Conservation (phyloP, 2,888 invertebrate species). For the Bellardia bayeri region DNA sequence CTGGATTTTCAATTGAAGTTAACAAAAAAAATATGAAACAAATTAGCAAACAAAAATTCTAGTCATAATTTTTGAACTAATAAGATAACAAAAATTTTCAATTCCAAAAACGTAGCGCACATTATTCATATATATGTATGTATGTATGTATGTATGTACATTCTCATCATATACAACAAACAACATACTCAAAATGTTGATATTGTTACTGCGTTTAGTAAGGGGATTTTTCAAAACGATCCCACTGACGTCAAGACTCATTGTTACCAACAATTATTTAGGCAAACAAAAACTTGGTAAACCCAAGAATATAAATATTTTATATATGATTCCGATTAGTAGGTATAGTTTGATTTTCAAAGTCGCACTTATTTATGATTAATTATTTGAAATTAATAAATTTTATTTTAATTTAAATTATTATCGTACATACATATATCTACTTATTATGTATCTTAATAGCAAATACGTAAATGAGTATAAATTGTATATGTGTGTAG, state of each 20-base stretch:
- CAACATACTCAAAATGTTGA: neutral
- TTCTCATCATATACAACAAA: no score
- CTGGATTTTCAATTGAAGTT: neutral
- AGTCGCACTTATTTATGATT: neutral
- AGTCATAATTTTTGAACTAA: neutral
- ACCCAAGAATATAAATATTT: constrained; percentile 2
- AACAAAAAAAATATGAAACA: neutral
- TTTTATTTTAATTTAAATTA: constrained; percentile 48
- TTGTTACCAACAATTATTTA: constrained; percentile 8
- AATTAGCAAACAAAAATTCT: neutral
- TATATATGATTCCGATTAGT: neutral
- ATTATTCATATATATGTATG: neutral
- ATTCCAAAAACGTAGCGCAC: constrained; percentile 25
- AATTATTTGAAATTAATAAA: constrained; percentile 10
- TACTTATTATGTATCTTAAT: neutral
- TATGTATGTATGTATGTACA: neutral
- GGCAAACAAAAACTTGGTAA: neutral
- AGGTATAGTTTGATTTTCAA: neutral
- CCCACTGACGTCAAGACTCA: constrained; percentile 13
- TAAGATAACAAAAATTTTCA: neutral
- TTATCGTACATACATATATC: neutral
- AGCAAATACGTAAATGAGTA: neutral
- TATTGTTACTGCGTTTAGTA: neutral
- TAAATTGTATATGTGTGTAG: neutral
- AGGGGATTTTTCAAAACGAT: constrained; percentile 15